Conservation (phyloP, 2,888 invertebrate genomes). For the Magallana nippona region DNA sequence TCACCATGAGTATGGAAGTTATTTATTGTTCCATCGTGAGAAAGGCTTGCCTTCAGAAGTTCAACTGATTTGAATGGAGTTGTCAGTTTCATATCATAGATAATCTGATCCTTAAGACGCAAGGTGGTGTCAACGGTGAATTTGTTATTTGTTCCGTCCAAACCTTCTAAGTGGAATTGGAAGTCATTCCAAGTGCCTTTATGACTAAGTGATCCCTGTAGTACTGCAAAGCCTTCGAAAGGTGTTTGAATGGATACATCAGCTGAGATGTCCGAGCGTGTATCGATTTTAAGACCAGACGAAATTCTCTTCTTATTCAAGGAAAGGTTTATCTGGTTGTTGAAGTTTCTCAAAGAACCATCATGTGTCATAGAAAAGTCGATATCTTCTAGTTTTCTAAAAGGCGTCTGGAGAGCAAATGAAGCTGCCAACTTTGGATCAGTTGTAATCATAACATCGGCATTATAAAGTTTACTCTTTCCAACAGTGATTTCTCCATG, state of each 20-base stretch:
- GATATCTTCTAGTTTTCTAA: slow-evolving; percentile 52
- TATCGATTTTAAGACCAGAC: slow-evolving; percentile 18
- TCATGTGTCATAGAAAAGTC: slow-evolving; percentile 56
- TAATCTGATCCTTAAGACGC: neutral
- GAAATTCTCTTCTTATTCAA: slow-evolving; percentile 38
- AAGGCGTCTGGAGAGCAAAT: slow-evolving; percentile 56
- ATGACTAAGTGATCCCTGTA: slow-evolving; percentile 61
- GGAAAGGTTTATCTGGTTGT: slow-evolving; percentile 48
- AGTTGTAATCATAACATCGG: slow-evolving; percentile 51
- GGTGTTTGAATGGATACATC: slow-evolving; percentile 49
- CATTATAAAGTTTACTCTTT: slow-evolving; percentile 39
- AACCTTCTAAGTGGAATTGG: slow-evolving; percentile 59
- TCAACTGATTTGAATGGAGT: slow-evolving; percentile 53
- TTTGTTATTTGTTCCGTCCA: slow-evolving; percentile 34
- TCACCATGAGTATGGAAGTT: slow-evolving; percentile 53
- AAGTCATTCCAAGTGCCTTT: slow-evolving; percentile 59
- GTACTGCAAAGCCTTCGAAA: slow-evolving; percentile 49
- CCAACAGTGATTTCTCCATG: slow-evolving; percentile 45
- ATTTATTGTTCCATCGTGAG: slow-evolving; percentile 46
- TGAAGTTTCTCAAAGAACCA: slow-evolving; percentile 49
- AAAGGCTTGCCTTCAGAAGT: slow-evolving; percentile 46
- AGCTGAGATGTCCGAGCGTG: slow-evolving; percentile 14
- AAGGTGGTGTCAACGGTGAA: slow-evolving; percentile 44
- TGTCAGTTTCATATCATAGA: slow-evolving; percentile 40
- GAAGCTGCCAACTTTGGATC: slow-evolving; percentile 55